Conservation (phyloP, 2,113 vertebrate genomes). For the Delphinus delphis region DNA sequence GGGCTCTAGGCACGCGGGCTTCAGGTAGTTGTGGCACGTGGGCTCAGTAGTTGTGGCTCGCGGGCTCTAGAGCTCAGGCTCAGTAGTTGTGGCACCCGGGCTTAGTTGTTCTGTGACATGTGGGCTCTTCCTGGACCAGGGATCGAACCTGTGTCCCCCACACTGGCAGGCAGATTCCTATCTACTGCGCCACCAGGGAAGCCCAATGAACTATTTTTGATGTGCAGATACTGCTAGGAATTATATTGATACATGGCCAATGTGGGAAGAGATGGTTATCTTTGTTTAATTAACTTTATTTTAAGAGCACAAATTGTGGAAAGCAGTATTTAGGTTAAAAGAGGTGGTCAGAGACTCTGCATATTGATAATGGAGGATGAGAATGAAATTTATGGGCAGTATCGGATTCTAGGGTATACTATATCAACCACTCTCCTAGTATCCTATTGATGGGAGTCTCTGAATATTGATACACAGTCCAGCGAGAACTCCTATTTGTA, state of each 20-base stretch:
- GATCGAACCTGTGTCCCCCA: no score
- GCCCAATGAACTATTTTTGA: not conserved
- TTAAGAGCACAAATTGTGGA: not conserved
- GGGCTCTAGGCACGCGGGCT: no score
- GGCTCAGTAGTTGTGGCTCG: no score
- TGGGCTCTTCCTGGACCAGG: no score
- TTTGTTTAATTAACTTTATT: constrained; percentile 1
- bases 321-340: not conserved
- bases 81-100: no score
- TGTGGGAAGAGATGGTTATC: not conserved
- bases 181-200: no score
- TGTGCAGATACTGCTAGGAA: not conserved
- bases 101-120: no score
- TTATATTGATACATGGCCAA: not conserved
- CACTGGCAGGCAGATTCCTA: no score
- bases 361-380: not conserved
- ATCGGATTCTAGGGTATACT: not conserved
- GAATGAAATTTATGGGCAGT: not conserved
- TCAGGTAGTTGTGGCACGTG: no score
- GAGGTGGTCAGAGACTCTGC: not conserved
- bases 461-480: not conserved
- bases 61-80: no score
- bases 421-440: not conserved
- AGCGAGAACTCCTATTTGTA: not conserved
- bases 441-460: not conserved